Conservation (phyloP, 1,140 invertebrate genomes). For the Panulirus ornatus region DNA sequence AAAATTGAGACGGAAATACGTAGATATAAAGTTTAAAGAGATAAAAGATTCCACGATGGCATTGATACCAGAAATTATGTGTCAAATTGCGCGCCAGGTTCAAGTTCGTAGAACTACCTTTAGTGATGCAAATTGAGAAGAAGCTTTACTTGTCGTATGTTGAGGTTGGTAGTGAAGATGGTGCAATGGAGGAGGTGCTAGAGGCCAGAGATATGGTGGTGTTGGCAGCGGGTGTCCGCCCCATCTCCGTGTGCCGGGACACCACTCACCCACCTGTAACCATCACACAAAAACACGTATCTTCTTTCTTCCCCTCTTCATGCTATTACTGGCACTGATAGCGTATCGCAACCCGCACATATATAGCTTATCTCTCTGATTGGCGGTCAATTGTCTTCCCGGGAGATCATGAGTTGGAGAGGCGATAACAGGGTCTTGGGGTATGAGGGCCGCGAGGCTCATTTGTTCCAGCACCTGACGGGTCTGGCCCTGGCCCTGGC, state of each 20-base stretch:
- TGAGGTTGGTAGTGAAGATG: not conserved
- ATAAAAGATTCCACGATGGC: conserved; percentile 32
- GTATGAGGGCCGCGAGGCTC: not conserved
- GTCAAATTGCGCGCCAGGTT: conserved; percentile 53
- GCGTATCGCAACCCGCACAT: no score
- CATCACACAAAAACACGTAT: not conserved
- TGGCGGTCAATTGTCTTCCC: no score
- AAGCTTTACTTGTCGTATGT: not conserved
- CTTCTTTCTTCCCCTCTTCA: not conserved
- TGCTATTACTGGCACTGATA: not conserved
- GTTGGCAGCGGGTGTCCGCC: not conserved
- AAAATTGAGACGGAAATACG: no score
- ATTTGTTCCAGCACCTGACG: not conserved
- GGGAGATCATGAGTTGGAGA: no score
- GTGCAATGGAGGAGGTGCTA: not conserved
- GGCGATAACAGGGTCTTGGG: no score
- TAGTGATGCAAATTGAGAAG: not conserved
- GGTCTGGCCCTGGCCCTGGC: no score
- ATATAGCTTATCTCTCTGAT: no score
- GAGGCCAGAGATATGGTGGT: not conserved
- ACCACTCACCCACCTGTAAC: conserved; percentile 32
- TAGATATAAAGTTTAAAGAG: not conserved
- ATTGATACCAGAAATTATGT: conserved; percentile 33
- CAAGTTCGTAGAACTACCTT: conserved; percentile 13
- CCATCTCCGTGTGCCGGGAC: not conserved